Evolutionary conservation across 2,888 invertebrate species (phyloP).

Genomic region (Eumerus sabulonum): DNA sequence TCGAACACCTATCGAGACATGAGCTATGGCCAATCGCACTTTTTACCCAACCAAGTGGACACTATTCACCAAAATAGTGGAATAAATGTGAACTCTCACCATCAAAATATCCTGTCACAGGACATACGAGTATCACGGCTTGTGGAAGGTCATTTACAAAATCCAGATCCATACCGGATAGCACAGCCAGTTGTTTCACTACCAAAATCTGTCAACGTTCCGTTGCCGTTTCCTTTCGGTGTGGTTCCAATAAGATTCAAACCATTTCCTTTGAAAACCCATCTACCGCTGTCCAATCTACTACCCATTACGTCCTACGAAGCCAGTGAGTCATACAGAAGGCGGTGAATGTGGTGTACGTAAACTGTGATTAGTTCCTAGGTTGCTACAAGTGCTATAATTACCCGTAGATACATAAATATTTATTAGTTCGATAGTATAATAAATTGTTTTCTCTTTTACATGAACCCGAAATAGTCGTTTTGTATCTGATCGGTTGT

Average conservation of each 20-base stretch:
- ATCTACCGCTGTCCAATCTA: slow-evolving; percentile 36
- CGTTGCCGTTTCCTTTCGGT: slow-evolving; percentile 48
- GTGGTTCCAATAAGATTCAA: slow-evolving; percentile 50
- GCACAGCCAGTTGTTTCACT: slow-evolving; percentile 33
- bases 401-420: slow-evolving; percentile 5
- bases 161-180: slow-evolving; percentile 10
- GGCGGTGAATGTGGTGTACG: slow-evolving; percentile 29
- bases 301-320: slow-evolving; percentile 53
- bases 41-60: no score
- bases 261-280: slow-evolving; percentile 55
- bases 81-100: no score
- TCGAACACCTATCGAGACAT: no score
- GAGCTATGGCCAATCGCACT: no score
- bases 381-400: no score
- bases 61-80: no score
- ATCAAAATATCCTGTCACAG: no score
- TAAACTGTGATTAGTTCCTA: slow-evolving; percentile 48
- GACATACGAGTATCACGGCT: no score
- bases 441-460: slow-evolving; percentile 9
- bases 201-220: slow-evolving; percentile 28
- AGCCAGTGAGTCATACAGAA: slow-evolving; percentile 34
- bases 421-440: slow-evolving; percentile 27
- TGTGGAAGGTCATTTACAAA: background rate
- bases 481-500: background rate
- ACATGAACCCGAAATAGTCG: background rate